Evolutionary conservation across 2,888 invertebrate genomes (phyloP).

Genomic region (Polyploca ridens): DNA sequence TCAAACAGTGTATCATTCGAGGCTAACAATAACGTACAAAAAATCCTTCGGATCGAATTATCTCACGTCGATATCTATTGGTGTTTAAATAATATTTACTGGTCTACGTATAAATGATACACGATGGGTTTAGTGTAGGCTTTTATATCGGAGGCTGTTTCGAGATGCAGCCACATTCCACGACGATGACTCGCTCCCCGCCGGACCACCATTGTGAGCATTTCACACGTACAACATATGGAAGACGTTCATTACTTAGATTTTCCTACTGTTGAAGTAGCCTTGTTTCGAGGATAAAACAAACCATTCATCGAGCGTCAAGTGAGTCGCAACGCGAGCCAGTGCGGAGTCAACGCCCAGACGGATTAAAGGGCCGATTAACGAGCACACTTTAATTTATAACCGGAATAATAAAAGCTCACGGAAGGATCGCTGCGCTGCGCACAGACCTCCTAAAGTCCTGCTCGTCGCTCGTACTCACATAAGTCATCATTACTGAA

Average conservation of each 20-base stretch:
- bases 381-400: constrained; percentile 79
- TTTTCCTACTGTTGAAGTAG: constrained; percentile 58
- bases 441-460: constrained; percentile 20
- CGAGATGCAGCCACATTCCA: constrained; percentile 74
- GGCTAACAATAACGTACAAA: constrained; percentile 80
- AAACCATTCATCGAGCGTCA: constrained; percentile 49
- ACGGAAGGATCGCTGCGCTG: constrained; percentile 62
- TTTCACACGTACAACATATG: constrained; percentile 56
- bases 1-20: constrained; percentile 83
- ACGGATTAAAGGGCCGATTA: constrained; percentile 82
- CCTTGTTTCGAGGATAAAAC: constrained; percentile 52
- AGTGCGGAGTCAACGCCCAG: constrained; percentile 78
- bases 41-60: constrained; percentile 65
- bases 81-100: constrained; percentile 34
- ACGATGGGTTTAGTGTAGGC: constrained; percentile 24
- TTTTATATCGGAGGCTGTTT: constrained; percentile 47
- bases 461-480: constrained; percentile 42
- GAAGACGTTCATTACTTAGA: constrained; percentile 54
- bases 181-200: constrained; percentile 64
- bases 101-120: constrained; percentile 23
- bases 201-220: constrained; percentile 44
- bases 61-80: constrained; percentile 72
- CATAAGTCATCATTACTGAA: constrained; percentile 50
- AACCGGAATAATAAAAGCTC: constrained; percentile 78
- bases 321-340: constrained; percentile 34